These are phyloP conservation scores for Prionailurus viverrinus DNA, from an alignment of 2,113 vertebrate genomes.

Conservation along the genomic window DNA sequence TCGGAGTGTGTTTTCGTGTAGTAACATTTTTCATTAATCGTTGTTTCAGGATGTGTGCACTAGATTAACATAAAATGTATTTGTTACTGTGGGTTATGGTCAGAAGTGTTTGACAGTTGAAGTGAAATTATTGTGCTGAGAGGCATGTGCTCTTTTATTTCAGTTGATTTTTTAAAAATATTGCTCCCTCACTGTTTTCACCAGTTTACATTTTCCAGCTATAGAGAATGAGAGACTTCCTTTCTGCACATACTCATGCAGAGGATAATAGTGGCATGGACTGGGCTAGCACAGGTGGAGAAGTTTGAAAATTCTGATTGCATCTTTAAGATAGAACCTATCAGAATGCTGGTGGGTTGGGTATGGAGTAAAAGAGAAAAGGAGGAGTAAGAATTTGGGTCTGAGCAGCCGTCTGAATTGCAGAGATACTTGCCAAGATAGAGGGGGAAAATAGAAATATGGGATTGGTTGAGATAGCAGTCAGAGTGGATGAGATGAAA, in stretches of 20 bases:
- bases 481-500: not conserved
- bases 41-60: not conserved
- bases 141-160: not conserved
- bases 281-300: not conserved
- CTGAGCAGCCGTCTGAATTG: not conserved
- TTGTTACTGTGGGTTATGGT: not conserved
- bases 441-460: not conserved
- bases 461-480: not conserved
- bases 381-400: not conserved
- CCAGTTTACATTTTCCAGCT: not conserved
- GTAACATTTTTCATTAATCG: not conserved
- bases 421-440: not conserved
- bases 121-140: not conserved
- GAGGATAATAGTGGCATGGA: not conserved
- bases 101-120: not conserved
- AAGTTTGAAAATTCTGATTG: not conserved
- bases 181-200: not conserved
- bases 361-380: not conserved
- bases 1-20: not conserved
- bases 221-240: not conserved
- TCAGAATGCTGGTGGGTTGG: not conserved
- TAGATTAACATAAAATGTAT: not conserved
- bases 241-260: not conserved
- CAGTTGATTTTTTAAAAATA: not conserved
- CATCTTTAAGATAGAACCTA: not conserved